Base-by-base conservation (phyloP, 2,113 vertebrate species). In the Austrofundulus limnaeus region DNA sequence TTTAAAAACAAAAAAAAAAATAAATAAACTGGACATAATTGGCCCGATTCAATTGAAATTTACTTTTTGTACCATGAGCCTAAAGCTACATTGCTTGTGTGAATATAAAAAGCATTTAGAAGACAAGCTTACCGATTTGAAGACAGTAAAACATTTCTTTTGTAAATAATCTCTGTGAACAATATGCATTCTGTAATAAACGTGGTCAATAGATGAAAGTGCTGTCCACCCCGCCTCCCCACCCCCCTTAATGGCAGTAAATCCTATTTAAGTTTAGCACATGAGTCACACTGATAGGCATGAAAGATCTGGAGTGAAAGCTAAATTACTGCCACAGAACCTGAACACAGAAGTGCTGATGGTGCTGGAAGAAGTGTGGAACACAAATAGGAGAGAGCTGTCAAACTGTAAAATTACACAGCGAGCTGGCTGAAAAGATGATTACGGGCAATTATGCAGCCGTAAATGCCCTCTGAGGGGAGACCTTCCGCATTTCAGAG, bases 401-500 rank as follows among this genome's bases (percentile, higher is more conserved):
- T 81, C 83, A 82, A 78, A 75, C 77, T 48, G 23, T 71, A 74
- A 82, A 84, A 84, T 82, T 77, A 82, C 86, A 82, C 71, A 65
- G 67, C 51, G 2, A 58, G 77, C 77, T 16, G 51, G 53, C 50
- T 77, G 81, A 87, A 72, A 61, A 73, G 84, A 82, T 85, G 85
- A 88, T 89, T 88, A 85, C 14, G 51, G 82, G 65, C 75, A 91
- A 89, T 88, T 86, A 88, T 81, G 63, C 45, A 28, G 47, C 76
- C 10, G 61, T 43, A 49, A 76, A 75, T 68, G 76, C 52, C 74
- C 77, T 74, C 77, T 21, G 55, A 81, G 79, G 71, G 72, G 65
- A 80, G 69, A 79, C 72, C 75, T 73, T 76, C 56, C 1, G 6
- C 45, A 39, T 75, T 69, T 69, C 43, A 59, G 66, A 71, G 65